These are phyloP conservation scores for Drosophila atroscutellata DNA, from an alignment of 2,888 invertebrate species.

Conservation along the genomic window DNA sequence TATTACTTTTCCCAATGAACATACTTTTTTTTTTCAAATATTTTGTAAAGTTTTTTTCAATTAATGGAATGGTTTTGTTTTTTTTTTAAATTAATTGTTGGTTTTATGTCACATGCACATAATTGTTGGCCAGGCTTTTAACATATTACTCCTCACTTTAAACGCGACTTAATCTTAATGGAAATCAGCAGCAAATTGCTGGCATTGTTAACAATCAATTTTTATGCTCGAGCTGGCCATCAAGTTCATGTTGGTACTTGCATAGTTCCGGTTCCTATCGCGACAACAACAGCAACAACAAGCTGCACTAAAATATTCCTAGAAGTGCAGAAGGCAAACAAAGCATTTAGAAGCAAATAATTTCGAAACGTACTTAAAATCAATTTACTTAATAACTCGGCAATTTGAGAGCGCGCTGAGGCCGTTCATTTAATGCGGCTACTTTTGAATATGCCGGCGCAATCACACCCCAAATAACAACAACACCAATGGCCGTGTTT, in stretches of 20 bases:
- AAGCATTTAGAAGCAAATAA: constrained; percentile 80
- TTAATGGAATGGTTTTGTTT: neutral
- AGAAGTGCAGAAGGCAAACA: constrained; percentile 58
- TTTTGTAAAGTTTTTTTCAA: neutral
- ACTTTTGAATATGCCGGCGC: constrained; percentile 68
- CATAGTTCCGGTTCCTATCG: constrained; percentile 46
- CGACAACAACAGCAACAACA: constrained; percentile 30
- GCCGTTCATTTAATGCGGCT: constrained; percentile 71
- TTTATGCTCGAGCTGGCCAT: constrained; percentile 28
- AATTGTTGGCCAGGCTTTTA: constrained; percentile 15
- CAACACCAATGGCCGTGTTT: neutral
- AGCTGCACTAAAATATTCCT: constrained; percentile 23
- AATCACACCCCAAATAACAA: constrained; percentile 31
- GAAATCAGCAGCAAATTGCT: constrained; percentile 66
- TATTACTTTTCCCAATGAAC: too few species aligned
- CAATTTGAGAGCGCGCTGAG: constrained; percentile 82
- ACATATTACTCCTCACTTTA: constrained; percentile 42
- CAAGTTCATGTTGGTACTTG: constrained; percentile 16
- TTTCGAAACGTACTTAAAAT: constrained; percentile 84
- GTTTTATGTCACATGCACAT: constrained; percentile 17
- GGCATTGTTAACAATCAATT: constrained; percentile 73
- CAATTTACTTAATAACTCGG: constrained; percentile 85
- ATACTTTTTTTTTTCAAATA: neutral
- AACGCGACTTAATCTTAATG: constrained; percentile 53
- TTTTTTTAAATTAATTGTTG: constrained; percentile 5